Evolutionary conservation across 92 coral and sea anemone species (phyloP).

Genomic region (Phymanthus crucifer): DNA sequence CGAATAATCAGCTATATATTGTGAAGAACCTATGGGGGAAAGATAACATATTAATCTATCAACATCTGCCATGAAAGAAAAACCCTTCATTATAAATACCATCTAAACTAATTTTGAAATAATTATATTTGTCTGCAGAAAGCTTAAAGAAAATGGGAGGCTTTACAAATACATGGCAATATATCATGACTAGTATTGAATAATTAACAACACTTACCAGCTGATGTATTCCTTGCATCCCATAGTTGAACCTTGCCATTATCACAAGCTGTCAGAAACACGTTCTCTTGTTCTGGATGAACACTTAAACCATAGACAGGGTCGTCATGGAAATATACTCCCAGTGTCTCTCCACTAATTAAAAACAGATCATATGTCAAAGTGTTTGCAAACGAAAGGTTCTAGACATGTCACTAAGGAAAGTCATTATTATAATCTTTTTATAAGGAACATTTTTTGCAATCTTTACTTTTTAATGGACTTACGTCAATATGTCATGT

Average conservation of each 20-base stretch:
- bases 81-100: no score
- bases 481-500: constrained; percentile 90
- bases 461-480: not conserved
- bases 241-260: constrained; percentile 79
- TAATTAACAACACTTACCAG: constrained; percentile 15
- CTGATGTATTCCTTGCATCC: constrained; percentile 67
- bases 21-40: constrained; percentile 50
- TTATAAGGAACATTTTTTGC: not conserved
- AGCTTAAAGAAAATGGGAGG: not conserved
- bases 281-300: constrained; percentile 84
- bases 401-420: not conserved
- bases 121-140: no score
- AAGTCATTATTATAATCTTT: not conserved
- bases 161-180: not conserved
- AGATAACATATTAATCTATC: not conserved
- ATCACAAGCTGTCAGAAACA: constrained; percentile 87
- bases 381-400: not conserved
- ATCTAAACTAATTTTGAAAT: no score
- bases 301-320: constrained; percentile 87
- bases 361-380: not conserved
- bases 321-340: constrained; percentile 68
- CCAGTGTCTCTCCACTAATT: constrained; percentile 74
- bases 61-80: not conserved
- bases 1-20: constrained; percentile 67
- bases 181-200: not conserved